These are phyloP conservation scores for Nebria brevicollis DNA, from an alignment of 2,888 invertebrate genomes.

Conservation along the genomic window DNA sequence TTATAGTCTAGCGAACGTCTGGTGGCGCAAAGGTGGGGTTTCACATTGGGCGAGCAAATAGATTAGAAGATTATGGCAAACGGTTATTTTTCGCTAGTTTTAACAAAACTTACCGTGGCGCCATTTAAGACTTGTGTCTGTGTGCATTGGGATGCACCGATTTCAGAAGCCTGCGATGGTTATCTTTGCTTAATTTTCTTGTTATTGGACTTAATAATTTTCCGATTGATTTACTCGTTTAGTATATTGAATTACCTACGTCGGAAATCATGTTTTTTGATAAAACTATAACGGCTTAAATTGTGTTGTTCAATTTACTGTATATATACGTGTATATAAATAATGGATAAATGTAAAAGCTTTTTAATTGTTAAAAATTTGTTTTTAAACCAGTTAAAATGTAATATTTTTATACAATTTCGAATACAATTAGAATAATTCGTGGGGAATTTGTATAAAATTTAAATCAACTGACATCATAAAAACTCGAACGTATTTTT, in stretches of 20 bases:
- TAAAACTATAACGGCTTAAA: too few species aligned
- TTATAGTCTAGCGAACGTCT: constrained; percentile 42
- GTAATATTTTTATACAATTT: too few species aligned
- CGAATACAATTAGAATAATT: too few species aligned
- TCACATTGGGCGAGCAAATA: constrained; percentile 49
- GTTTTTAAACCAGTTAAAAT: too few species aligned
- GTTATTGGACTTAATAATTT: neutral
- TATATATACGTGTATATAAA: neutral
- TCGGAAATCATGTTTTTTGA: too few species aligned
- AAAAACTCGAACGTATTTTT: too few species aligned
- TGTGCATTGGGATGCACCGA: constrained; percentile 7
- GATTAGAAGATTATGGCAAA: constrained; percentile 58
- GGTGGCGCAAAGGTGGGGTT: neutral
- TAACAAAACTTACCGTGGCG: constrained; percentile 54
- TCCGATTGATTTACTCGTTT: neutral
- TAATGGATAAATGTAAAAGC: neutral
- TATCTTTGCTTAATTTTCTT: constrained; percentile 14
- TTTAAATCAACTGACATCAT: too few species aligned
- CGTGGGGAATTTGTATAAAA: too few species aligned
- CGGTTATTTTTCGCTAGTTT: constrained; percentile 57
- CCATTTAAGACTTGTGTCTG: constrained; percentile 48
- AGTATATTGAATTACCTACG: too few species aligned
- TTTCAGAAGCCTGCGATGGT: constrained; percentile 14
- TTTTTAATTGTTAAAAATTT: too few species aligned
- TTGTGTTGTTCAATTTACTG: neutral